Conservation (phyloP, 2,797 vertebrate species). For the Acanthornis magna region DNA sequence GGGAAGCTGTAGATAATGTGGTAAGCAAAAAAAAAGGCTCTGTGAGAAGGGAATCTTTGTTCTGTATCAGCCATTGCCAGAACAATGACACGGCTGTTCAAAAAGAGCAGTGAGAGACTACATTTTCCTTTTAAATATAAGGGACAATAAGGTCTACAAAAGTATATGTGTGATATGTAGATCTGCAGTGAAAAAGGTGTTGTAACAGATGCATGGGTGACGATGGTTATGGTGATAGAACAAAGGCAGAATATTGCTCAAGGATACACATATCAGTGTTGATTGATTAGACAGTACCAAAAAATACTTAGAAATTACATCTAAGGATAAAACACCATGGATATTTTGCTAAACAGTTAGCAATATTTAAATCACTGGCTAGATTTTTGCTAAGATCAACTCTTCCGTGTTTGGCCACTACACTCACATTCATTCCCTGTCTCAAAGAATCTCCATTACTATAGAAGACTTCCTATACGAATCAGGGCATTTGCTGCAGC, state of each 20-base stretch:
- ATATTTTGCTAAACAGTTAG: neutral
- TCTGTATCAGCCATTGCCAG: neutral
- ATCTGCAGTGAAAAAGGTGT: neutral
- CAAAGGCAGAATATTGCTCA: neutral
- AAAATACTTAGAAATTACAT: neutral
- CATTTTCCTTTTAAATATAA: neutral
- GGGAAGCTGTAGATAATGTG: conserved; percentile 4
- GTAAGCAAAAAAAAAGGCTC: neutral
- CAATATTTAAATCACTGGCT: neutral
- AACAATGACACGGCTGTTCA: neutral
- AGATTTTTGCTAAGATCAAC: neutral
- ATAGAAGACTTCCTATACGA: neutral
- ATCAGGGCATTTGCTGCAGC: neutral
- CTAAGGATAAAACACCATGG: neutral
- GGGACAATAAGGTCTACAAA: neutral
- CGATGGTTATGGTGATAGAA: neutral
- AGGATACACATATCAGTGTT: neutral
- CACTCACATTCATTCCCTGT: neutral
- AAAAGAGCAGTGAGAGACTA: neutral
- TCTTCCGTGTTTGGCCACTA: neutral
- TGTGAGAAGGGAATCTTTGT: conserved; percentile 3
- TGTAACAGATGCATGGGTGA: neutral
- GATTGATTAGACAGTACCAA: neutral
- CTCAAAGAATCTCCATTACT: neutral
- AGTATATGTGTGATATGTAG: neutral